Conservation (phyloP, 2,888 invertebrate genomes). For the Ectemnius cavifrons region DNA sequence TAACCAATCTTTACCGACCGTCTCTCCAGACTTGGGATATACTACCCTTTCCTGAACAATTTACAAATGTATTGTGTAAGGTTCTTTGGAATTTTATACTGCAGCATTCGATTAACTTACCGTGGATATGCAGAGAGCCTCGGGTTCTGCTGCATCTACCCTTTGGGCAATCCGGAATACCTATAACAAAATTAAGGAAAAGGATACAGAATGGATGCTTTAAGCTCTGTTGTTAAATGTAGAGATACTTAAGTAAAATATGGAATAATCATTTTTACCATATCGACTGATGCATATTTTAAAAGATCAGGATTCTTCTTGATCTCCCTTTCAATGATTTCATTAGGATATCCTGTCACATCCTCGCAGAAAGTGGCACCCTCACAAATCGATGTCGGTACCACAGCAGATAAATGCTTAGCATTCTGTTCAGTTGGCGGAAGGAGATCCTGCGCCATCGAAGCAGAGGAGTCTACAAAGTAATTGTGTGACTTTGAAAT, state of each 20-base stretch:
- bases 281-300: slow-evolving; percentile 8
- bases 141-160: slow-evolving; percentile 20
- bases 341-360: slow-evolving; percentile 29
- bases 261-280: slow-evolving; percentile 22
- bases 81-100: background rate
- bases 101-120: slow-evolving; percentile 26
- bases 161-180: background rate
- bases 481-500: background rate
- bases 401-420: no score
- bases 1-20: slow-evolving; percentile 82
- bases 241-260: no score
- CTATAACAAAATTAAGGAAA: slow-evolving; percentile 9
- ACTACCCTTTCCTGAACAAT: slow-evolving; percentile 78
- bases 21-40: slow-evolving; percentile 82
- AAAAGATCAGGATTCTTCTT: slow-evolving; percentile 19
- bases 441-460: no score
- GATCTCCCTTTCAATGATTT: slow-evolving; percentile 23
- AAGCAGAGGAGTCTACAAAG: background rate
- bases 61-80: background rate
- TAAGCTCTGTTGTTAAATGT: no score
- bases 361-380: slow-evolving; percentile 34
- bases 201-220: background rate
- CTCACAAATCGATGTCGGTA: slow-evolving; percentile 15
- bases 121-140: slow-evolving; percentile 31
- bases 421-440: no score